A percentile compares a stretch with the other conserved stretches of the same genome.
Evolutionary conservation across 64 coral and sea anemone genomes (phyloP).

Genomic region (Acropora tenuis): DNA sequence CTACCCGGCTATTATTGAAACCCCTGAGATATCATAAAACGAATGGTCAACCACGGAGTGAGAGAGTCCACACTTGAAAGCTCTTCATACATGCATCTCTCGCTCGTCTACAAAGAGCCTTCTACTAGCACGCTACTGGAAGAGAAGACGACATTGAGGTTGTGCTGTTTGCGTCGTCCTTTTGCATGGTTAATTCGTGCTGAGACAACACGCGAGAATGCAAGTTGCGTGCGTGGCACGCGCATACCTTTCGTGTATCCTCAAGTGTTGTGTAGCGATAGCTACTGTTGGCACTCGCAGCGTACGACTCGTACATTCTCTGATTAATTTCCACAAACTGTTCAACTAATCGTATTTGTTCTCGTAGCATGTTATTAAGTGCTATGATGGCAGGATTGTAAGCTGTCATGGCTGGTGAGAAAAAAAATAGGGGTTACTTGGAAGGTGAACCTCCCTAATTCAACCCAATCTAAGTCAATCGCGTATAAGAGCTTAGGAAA

Average conservation of each 20-base stretch:
- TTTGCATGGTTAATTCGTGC: too few relatives aligned
- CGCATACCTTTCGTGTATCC: slow-evolving; percentile 87
- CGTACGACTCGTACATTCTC: slow-evolving; percentile 93
- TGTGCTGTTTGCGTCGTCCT: too few relatives aligned
- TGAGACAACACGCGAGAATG: not conserved
- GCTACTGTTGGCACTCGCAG: slow-evolving; percentile 57
- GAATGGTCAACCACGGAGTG: too few relatives aligned
- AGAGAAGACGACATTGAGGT: too few relatives aligned
- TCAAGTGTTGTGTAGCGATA: slow-evolving; percentile 94
- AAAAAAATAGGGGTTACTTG: not conserved
- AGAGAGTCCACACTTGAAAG: too few relatives aligned
- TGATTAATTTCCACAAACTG: slow-evolving; percentile 95
- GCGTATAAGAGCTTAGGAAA: too few relatives aligned
- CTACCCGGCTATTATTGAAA: too few relatives aligned
- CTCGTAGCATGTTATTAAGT: slow-evolving; percentile 90
- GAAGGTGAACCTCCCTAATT: not conserved
- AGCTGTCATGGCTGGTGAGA: slow-evolving; percentile 79
- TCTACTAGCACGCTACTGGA: too few relatives aligned
- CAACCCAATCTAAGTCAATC: not conserved
- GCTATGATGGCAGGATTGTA: slow-evolving; percentile 94
- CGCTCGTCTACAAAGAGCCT: too few relatives aligned
- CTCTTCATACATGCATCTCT: too few relatives aligned
- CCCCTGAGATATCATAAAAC: too few relatives aligned
- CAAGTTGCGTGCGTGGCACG: not conserved
- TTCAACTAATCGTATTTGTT: slow-evolving; percentile 90